Evolutionary conservation across 2,113 vertebrate genomes (phyloP), one percentile per base, ranked within the genome.

Genomic region (Rissa tridactyla): DNA sequence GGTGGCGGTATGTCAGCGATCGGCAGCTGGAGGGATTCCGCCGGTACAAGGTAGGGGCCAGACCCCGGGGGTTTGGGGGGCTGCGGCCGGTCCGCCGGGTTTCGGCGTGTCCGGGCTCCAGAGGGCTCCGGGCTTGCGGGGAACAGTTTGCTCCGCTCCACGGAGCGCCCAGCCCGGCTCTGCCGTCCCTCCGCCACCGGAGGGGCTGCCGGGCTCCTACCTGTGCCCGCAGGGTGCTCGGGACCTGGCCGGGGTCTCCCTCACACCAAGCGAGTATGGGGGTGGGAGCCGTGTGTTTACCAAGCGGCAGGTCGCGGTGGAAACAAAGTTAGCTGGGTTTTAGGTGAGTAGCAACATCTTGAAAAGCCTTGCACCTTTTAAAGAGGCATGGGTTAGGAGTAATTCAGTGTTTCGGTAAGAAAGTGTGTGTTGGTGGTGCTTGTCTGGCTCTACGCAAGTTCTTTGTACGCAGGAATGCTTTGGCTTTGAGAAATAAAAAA

Each of bases 21-120:
- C 90, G 76, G 88, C 98, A 98, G 90, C 92, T 97, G 86, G 95
- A 96, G 38, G 97, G 98, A 71, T 98, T 98, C 94, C 96, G 96
- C 85, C 97, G 71, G 26, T 98, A 98, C 76, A 97, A 98, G 98
- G 97, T 98, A 96, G 91, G 4, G 30, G 42, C 13, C 36, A 2
- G 60, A 15, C 7, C 12, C 36, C 42, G 25, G 57, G 40, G 25
- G 6, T 27, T 27, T 7, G 38, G 66, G 20, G 3, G 30, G 44
- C n/a, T 42, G 47, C 36, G 54, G 32, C 9, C 5, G 26, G 5
- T 18, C 7, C 44, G 29, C 13, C 14, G 72, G 19, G 6, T 19
- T 26, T 17, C 19, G 14, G 29, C 19, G 15, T 5, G 51, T 11
- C 51, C 4, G 52, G 6, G 62, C 44, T 91, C 6, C 25, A 6